Evolutionary conservation across 1,140 invertebrate species (phyloP), one percentile per base, ranked within the genome.

Genomic region (Oreohelix idahoensis): DNA sequence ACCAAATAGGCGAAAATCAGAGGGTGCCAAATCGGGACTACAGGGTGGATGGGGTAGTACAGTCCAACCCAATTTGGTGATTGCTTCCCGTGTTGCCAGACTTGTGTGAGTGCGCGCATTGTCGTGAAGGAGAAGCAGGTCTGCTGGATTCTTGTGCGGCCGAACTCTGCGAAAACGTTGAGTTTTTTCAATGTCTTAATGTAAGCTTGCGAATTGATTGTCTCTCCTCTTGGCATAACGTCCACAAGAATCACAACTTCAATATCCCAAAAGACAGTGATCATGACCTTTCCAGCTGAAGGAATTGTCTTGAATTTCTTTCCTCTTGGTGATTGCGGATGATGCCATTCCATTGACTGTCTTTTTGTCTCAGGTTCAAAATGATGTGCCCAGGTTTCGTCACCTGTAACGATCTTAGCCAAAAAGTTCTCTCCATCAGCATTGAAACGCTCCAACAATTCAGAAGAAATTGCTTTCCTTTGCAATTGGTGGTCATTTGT

Each of bases 151-250:
- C 63, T 66, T 66, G 63, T 66, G 63, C n/a, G 63, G 63, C 29
- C 63, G 29, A 66, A 66, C 63, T 66, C 29, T 66, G 63, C 29
- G 63, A 32, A 29, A 66, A 66, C 29, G 29, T 66, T 32, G 63
- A 66, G 63, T 66, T 66, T 66, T 66, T 66, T 66, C 63, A 66
- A 66, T 66, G 63, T 66, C n/a, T 66, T 66, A 66, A 66, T 66
- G 63, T 32, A 66, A 66, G 63, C 63, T 66, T 66, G n/a, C 63
- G 29, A 66, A 66, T 32, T n/a, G n/a, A n/a, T n/a, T 66, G 8
- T 66, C 63, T 35, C 63, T 66, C 63, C 63, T 66, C 2, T 66
- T 66, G 63, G 29, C 29, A 66, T 66, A 66, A 66, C 63, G 32
- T 66, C 63, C 63, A 66, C 63, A 66, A 66, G 63, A 66, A 29